phyloP scores from a whole-genome alignment of 64 coral and sea anemone species.

The Orbicella faveolata region DNA sequence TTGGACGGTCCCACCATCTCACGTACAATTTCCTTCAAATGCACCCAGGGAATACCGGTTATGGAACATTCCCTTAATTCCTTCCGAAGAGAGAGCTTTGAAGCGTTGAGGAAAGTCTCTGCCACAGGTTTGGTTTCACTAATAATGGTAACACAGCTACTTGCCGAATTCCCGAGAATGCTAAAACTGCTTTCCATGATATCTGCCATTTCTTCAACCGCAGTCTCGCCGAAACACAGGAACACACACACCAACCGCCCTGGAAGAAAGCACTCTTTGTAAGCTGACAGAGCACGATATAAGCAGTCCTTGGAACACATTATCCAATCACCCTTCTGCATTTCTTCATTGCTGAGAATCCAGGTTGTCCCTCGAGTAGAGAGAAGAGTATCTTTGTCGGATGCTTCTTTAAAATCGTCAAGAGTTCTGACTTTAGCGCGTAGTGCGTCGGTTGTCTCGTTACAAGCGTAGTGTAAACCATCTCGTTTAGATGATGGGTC shows the following conservation, averaged over 20 bases:
- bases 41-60: not conserved
- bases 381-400: not conserved
- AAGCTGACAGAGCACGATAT: slow-evolving; percentile 22
- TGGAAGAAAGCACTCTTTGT: slow-evolving; percentile 1
- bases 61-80: slow-evolving; percentile 42
- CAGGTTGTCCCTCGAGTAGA: slow-evolving; percentile 54
- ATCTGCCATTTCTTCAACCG: slow-evolving; percentile 44
- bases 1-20: slow-evolving; percentile 41
- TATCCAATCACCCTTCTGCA: slow-evolving; percentile 35
- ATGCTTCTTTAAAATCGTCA: slow-evolving; percentile 43
- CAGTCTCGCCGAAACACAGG: not conserved
- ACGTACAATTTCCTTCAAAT: slow-evolving; percentile 39
- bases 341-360: slow-evolving; percentile 23
- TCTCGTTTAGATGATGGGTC: slow-evolving; percentile 2
- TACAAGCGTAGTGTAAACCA: slow-evolving; percentile 35
- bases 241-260: slow-evolving; percentile 3
- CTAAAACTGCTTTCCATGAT: slow-evolving; percentile 43
- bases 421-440: slow-evolving; percentile 19
- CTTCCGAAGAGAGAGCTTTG: not conserved
- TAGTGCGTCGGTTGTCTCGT: slow-evolving; percentile 26
- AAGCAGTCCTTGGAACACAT: slow-evolving; percentile 31
- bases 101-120: slow-evolving; percentile 1
- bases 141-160: slow-evolving; percentile 15
- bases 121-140: not conserved
- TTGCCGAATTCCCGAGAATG: slow-evolving; percentile 25